phyloP scores from a whole-genome alignment of 2,797 vertebrate genomes.

The Alcedo quadribrachys region DNA sequence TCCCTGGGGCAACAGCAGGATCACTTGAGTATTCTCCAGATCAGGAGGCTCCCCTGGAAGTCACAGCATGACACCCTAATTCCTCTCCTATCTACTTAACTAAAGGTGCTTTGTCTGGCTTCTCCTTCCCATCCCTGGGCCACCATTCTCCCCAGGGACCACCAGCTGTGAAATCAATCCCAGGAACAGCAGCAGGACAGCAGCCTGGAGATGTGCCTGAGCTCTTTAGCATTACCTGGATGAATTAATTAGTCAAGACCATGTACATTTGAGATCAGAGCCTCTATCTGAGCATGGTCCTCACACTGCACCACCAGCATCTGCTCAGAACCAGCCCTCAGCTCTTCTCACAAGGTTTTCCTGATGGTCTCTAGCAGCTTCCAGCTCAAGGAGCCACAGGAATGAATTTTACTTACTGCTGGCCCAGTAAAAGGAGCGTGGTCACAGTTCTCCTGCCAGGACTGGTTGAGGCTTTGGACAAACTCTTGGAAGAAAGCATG shows the following conservation, averaged over 20 bases:
- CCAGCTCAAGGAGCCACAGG: neutral
- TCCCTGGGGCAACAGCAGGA: neutral
- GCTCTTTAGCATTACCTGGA: neutral
- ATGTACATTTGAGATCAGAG: neutral
- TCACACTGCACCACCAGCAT: neutral
- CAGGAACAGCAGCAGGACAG: neutral
- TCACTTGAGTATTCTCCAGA: neutral
- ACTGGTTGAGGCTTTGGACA: slow-evolving; percentile 94
- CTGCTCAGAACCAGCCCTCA: neutral
- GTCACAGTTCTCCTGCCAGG: slow-evolving; percentile 99
- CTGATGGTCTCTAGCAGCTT: rapidly evolving
- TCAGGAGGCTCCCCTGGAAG: neutral
- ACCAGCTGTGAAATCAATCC: neutral
- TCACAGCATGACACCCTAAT: neutral
- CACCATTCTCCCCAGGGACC: neutral
- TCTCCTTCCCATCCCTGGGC: neutral
- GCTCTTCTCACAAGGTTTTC: neutral
- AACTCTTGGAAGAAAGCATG: slow-evolving; percentile 97
- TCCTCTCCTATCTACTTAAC: neutral
- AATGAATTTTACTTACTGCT: slow-evolving; percentile 82
- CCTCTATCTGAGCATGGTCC: neutral
- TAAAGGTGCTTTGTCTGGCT: neutral
- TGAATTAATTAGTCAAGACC: neutral
- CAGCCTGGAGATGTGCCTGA: neutral
- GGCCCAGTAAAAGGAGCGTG: slow-evolving; percentile 93